Base-by-base conservation (phyloP, 2,113 vertebrate species). In the Rattus rattus region DNA sequence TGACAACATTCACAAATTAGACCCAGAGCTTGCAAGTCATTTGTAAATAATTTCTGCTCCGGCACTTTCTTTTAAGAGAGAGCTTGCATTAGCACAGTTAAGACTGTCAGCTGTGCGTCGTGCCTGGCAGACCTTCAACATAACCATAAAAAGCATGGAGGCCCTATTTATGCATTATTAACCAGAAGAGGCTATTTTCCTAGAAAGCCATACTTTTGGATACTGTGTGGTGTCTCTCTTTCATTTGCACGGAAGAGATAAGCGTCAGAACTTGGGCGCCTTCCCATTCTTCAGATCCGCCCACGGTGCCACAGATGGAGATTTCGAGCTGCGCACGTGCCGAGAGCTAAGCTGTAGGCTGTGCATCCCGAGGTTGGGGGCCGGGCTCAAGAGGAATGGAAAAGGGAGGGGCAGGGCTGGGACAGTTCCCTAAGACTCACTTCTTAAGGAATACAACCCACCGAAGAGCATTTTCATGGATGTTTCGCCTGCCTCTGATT, bases 1-100 rank as follows among this genome's bases (percentile, higher is more conserved):
- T 88, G 95, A 94, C 97, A 95, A 93, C 72, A 81, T 92, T 72
- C 88, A 72, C 96, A 92, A 96, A 97, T 92, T 84, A 97, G 88
- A 93, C 96, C 79, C 63, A 75, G 94, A 81, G 94, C 95, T 0
- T 87, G 91, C 89, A 94, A 20, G 94, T 97, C 88, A 80, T 69
- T 72, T 93, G 97, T 97, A 96, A 97, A 86, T 89, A 26, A 98
- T 91, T 94, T 96, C 81, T 67, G 39, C 87, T 24, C 90, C 28
- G 56, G 95, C 95, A 70, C 65, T 95, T 92, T 61, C 49, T 9
- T 94, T 88, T 95, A 69, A 65, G 97, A 91, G 92, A 94, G 96
- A 91, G 63, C 96, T 94, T 65, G 43, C 87, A 67, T 96, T 52
- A 49, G 56, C 94, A 73, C 81, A 90, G 77, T 84, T 95, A 90